Evolutionary conservation across 2,888 invertebrate genomes (phyloP).

Genomic region (Hypselothyrea guttata): DNA sequence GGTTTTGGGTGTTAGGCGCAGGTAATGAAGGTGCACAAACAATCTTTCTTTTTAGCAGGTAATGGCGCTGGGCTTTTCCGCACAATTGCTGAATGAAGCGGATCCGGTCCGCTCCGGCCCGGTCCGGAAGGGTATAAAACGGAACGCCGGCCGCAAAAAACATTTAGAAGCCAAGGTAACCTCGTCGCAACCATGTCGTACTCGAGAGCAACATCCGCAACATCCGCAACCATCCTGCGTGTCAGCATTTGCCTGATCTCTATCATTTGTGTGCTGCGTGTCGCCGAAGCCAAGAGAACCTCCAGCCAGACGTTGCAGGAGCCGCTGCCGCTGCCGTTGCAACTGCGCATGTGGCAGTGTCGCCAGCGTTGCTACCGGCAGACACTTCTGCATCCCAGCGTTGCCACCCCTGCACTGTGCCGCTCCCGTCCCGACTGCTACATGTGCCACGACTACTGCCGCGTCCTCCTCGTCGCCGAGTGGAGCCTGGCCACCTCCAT

Average conservation of each 20-base stretch:
- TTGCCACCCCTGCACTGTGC: conserved; percentile 36
- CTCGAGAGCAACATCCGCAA: too few relatives aligned
- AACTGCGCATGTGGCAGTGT: conserved; percentile 47
- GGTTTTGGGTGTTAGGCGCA: background rate
- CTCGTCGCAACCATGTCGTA: too few relatives aligned
- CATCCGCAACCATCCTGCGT: background rate
- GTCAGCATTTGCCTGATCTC: background rate
- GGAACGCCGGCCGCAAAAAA: background rate
- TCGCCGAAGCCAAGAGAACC: conserved; percentile 35
- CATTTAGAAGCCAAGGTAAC: conserved; percentile 48
- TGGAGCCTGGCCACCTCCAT: conserved; percentile 56
- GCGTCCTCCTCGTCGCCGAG: conserved; percentile 54
- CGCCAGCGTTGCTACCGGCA: conserved; percentile 56
- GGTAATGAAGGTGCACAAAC: too few relatives aligned
- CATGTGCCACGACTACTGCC: conserved; percentile 73
- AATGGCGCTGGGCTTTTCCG: conserved; percentile 47
- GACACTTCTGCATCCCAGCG: conserved; percentile 12
- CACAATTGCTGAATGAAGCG: conserved; percentile 48
- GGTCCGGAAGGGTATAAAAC: conserved; percentile 48
- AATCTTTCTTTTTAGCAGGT: background rate
- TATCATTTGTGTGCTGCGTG: conserved; percentile 16
- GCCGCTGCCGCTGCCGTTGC: conserved; percentile 15
- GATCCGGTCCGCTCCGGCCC: too few relatives aligned
- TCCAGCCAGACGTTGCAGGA: background rate
- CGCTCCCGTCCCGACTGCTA: conserved; percentile 62